Evolutionary conservation across 2,113 vertebrate species (phyloP), one percentile per base, ranked within the genome.

Genomic region (Amphiprion ocellaris): DNA sequence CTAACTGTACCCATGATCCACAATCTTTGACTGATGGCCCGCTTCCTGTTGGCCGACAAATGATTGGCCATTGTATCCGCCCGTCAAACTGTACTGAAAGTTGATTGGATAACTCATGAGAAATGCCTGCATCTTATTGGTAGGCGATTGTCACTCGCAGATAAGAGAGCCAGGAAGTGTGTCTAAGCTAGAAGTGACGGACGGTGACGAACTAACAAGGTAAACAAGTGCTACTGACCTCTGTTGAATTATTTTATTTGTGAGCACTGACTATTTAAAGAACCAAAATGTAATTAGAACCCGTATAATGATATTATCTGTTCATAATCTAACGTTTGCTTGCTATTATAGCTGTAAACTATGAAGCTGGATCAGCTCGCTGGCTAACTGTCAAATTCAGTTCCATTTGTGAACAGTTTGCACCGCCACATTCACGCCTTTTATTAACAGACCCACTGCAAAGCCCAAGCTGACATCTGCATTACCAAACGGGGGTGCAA

Each of bases 41-140:
- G 73, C 69, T 84, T 88, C 82, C 77, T 64, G 71, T 82, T 88
- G 68, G 19, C 16, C 3, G 8, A 50, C 19, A 64, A 47, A 0
- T 84, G 49, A 94, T 92, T 95, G 88, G 93, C 62, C 39, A 0
- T 5, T 1, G 7, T 0, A 46, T 4, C 30, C 16, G 87, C 41
- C 90, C 10, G 3, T 94, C 90, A 91, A 79, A 10, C 0, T 2
- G 2, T 6, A 7, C 5, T 15, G 37, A 4, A 19, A 58, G 77
- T 0, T 74, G 77, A 94, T 94, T 94, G 92, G 92, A 26, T 60
- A 0, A 52, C 0, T 0, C 0, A 4, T 19, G 41, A 9, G 0
- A 10, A 16, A 15, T 2, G 0, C 4, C 5, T 1, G 24, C 11
- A 44, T 86, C 8, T 60, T 15, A 93, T 91, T 93, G 92, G 90